phyloP scores from a whole-genome alignment of 53 echinoderm and acorn worm genomes.

The Glandiceps talaboti region DNA sequence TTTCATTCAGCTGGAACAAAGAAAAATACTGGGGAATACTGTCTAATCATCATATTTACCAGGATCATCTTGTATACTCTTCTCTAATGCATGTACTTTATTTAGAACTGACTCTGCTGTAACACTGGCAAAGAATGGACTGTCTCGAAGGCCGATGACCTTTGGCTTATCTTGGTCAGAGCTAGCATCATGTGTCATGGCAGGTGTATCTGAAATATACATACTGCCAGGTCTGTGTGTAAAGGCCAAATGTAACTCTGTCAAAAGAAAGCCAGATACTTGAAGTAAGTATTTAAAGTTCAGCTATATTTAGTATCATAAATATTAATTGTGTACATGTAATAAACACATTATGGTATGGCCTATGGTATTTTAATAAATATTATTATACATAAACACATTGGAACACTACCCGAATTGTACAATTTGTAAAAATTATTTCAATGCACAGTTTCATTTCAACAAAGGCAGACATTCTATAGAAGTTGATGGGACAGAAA shows the following conservation, averaged over 20 bases:
- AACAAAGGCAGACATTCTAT: too few relatives aligned
- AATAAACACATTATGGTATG: too few relatives aligned
- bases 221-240: conserved; percentile 55
- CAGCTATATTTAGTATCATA: too few relatives aligned
- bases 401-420: too few relatives aligned
- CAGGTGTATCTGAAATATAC: conserved; percentile 51
- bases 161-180: conserved; percentile 29
- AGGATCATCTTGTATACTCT: conserved; percentile 33
- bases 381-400: too few relatives aligned
- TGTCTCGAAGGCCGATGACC: conserved; percentile 47
- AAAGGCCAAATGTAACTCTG: conserved; percentile 61
- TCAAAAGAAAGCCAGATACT: background rate
- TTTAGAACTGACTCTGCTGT: conserved; percentile 33
- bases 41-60: background rate
- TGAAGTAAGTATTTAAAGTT: background rate
- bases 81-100: conserved; percentile 51
- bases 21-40: too few relatives aligned
- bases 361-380: too few relatives aligned
- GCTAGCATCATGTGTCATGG: conserved; percentile 4
- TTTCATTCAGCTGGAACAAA: too few relatives aligned
- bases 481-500: too few relatives aligned
- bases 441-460: too few relatives aligned
- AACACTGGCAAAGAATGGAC: conserved; percentile 67
- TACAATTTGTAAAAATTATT: too few relatives aligned
- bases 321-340: too few relatives aligned